A percentile compares a stretch with the other conserved stretches of the same genome.
phyloP scores from a whole-genome alignment of 2,113 vertebrate genomes.

The Athene cunicularia region DNA sequence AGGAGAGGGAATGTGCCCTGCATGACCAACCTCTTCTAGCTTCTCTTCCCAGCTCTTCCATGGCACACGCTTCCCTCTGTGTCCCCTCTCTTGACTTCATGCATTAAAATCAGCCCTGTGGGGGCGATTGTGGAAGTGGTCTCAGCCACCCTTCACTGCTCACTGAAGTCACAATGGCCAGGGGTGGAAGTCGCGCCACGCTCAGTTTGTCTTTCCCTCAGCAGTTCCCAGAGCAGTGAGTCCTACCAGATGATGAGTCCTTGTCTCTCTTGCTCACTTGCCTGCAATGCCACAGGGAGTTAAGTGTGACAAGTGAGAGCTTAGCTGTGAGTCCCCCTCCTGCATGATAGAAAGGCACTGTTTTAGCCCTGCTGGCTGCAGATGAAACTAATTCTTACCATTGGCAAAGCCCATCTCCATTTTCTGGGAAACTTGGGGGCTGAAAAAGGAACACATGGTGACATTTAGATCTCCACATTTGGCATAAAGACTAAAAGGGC shows the following conservation, averaged over 20 bases:
- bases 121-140: background rate
- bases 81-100: background rate
- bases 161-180: background rate
- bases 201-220: background rate
- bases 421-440: constrained; percentile 1
- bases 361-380: background rate
- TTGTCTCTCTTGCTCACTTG: background rate
- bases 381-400: background rate
- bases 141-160: background rate
- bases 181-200: background rate
- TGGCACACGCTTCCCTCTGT: background rate
- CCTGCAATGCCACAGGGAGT: background rate
- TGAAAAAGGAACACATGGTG: background rate
- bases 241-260: background rate
- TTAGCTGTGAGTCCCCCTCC: background rate
- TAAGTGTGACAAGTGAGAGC: background rate
- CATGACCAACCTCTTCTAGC: background rate
- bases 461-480: background rate
- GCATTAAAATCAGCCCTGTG: background rate
- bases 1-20: background rate
- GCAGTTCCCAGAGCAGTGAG: background rate
- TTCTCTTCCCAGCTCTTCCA: background rate
- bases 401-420: background rate
- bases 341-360: background rate
- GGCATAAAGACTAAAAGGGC: background rate